Evolutionary conservation across 2,797 vertebrate genomes (phyloP).

Genomic region (Pipistrellus kuhlii): DNA sequence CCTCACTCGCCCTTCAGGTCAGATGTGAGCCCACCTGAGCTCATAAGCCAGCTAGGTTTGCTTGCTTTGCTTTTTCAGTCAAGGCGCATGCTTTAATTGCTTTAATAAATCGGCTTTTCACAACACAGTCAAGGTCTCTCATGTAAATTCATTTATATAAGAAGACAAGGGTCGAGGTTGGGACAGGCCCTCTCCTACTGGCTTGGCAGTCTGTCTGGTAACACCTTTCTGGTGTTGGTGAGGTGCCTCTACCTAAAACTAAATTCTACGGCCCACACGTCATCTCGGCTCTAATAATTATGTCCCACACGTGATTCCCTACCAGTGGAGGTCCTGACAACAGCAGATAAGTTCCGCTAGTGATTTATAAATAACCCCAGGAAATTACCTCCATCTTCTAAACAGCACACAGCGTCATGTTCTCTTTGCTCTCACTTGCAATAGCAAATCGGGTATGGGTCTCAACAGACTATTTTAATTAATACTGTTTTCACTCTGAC

Average conservation of each 20-base stretch:
- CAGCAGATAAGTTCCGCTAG: neutral
- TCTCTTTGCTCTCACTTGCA: neutral
- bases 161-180: too few relatives aligned
- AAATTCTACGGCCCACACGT: slow-evolving; percentile 15
- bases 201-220: too few relatives aligned
- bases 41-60: too few relatives aligned
- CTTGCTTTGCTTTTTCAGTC: too few relatives aligned
- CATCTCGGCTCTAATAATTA: slow-evolving; percentile 18
- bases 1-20: too few relatives aligned
- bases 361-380: slow-evolving; percentile 60
- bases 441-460: slow-evolving; percentile 23
- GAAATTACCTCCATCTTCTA: slow-evolving; percentile 11
- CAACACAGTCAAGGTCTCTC: too few relatives aligned
- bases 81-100: too few relatives aligned
- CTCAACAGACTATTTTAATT: slow-evolving; percentile 54
- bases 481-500: slow-evolving; percentile 47
- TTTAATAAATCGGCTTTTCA: too few relatives aligned
- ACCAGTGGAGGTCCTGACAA: neutral
- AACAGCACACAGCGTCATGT: neutral
- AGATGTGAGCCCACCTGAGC: too few relatives aligned
- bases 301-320: neutral
- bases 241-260: neutral
- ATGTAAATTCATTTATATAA: too few relatives aligned
- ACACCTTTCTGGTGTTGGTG: too few relatives aligned
- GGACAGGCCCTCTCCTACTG: too few relatives aligned